These are phyloP conservation scores for Phoxinus phoxinus DNA, from an alignment of 2,113 vertebrate genomes.

Conservation along the genomic window DNA sequence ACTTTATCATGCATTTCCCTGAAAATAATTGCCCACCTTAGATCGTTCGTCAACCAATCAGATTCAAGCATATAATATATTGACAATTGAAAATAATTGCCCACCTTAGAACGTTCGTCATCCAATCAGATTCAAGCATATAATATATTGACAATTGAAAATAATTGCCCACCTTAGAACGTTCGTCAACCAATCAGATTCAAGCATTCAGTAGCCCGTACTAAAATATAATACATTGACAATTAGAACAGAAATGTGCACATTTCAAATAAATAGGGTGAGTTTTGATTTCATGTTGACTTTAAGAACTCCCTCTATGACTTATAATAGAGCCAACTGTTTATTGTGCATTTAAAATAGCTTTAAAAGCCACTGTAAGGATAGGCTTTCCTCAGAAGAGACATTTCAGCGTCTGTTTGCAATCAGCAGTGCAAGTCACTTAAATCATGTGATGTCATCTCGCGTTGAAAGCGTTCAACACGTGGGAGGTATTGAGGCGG, in stretches of 20 bases:
- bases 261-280: background rate
- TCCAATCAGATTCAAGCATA: too few species aligned
- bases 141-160: too few species aligned
- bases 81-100: too few species aligned
- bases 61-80: too few species aligned
- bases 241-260: background rate
- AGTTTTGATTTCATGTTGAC: background rate
- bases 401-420: conserved; percentile 52
- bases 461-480: conserved; percentile 56
- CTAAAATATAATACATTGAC: background rate
- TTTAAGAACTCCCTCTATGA: conserved; percentile 2
- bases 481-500: conserved; percentile 77
- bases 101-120: too few species aligned
- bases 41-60: too few species aligned
- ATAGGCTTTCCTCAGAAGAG: conserved; percentile 11
- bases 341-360: conserved; percentile 22
- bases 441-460: conserved; percentile 78
- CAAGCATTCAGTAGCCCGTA: too few species aligned
- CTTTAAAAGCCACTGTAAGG: conserved; percentile 8
- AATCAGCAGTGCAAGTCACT: conserved; percentile 64
- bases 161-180: too few species aligned
- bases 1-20: too few species aligned
- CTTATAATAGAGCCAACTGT: background rate
- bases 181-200: too few species aligned
- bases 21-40: too few species aligned